These are phyloP conservation scores for Leucoraja erinaceus DNA, from an alignment of 2,113 vertebrate genomes.

Conservation along the genomic window DNA sequence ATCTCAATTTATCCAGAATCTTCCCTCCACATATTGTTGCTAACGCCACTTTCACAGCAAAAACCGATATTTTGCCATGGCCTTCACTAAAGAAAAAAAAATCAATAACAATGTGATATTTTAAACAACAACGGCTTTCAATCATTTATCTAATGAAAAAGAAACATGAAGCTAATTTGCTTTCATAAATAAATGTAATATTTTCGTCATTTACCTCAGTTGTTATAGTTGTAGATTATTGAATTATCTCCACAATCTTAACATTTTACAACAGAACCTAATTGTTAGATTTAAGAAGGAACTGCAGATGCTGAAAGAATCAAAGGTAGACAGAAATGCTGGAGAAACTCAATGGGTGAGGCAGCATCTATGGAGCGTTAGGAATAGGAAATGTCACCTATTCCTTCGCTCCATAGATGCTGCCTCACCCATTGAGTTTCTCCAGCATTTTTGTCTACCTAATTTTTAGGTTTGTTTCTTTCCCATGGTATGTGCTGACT, in stretches of 20 bases:
- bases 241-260: not conserved
- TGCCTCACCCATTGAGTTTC: no score
- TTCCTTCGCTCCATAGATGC: no score
- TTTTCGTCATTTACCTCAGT: not conserved
- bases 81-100: slow-evolving; percentile 71
- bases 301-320: no score
- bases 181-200: not conserved
- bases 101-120: slow-evolving; percentile 43
- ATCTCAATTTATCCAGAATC: slow-evolving; percentile 98
- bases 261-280: not conserved
- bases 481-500: not conserved
- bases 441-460: not conserved
- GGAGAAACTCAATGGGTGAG: no score
- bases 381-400: no score
- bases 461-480: no score
- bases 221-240: not conserved
- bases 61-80: slow-evolving; percentile 84
- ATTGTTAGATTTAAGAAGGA: no score
- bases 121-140: not conserved
- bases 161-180: not conserved
- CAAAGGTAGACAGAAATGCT: no score
- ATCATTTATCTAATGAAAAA: not conserved
- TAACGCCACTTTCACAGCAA: slow-evolving; percentile 88
- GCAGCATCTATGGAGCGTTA: no score
- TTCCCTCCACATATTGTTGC: slow-evolving; percentile 93